These are phyloP conservation scores for Hoplodrina blanda DNA, from an alignment of 2,888 invertebrate genomes.

Conservation along the genomic window DNA sequence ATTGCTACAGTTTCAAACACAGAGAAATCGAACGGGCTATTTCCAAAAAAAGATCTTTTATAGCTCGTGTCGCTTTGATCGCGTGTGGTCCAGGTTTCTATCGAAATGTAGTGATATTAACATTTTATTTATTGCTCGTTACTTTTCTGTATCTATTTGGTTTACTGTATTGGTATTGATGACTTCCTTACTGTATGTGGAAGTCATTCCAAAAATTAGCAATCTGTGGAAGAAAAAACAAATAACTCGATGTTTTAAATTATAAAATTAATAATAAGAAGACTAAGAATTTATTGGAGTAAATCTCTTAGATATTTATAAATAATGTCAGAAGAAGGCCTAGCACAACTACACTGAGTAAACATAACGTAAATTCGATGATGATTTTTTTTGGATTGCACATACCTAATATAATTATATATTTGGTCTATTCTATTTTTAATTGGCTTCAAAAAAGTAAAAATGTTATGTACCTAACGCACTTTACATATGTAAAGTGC, in stretches of 20 bases:
- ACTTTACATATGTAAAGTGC: no score
- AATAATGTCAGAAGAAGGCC: no score
- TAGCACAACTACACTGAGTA: no score
- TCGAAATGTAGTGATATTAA: constrained; percentile 67
- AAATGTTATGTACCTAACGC: no score
- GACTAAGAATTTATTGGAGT: background rate
- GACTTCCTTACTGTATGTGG: constrained; percentile 49
- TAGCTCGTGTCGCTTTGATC: constrained; percentile 82
- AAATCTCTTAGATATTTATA: no score
- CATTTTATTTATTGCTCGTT: constrained; percentile 61
- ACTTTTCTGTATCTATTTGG: constrained; percentile 54
- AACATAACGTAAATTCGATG: no score
- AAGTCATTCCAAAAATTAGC: constrained; percentile 18
- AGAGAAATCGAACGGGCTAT: constrained; percentile 80
- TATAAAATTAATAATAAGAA: background rate
- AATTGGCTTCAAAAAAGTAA: no score
- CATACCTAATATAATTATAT: no score
- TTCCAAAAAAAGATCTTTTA: constrained; percentile 84
- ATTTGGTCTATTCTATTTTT: no score
- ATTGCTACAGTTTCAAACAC: constrained; percentile 80
- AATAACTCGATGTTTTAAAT: background rate
- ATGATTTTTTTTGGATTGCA: no score
- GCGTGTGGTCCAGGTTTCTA: constrained; percentile 82
- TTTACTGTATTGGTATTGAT: constrained; percentile 48
- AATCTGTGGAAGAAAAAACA: background rate